phyloP scores from a whole-genome alignment of 2,888 invertebrate species.

The Aspidiotus rigidus region DNA sequence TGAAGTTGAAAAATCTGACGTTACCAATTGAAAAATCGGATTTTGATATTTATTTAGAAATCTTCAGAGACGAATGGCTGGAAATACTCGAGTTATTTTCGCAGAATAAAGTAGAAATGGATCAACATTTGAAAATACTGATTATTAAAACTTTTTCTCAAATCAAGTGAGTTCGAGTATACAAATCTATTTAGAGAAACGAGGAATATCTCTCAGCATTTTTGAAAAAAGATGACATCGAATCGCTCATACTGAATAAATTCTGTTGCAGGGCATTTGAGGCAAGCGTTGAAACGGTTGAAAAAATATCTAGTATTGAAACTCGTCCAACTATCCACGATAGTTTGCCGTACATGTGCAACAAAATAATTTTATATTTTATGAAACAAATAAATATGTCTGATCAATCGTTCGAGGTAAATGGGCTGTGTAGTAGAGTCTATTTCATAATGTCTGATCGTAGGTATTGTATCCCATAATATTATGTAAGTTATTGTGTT shows the following conservation, averaged over 20 bases:
- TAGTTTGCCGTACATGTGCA: slow-evolving; percentile 20
- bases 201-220: not conserved
- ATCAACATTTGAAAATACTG: slow-evolving; percentile 25
- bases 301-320: slow-evolving; percentile 14
- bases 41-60: slow-evolving; percentile 71
- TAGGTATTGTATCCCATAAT: not conserved
- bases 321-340: slow-evolving; percentile 23
- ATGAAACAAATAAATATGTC: slow-evolving; percentile 15
- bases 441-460: not conserved
- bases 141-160: slow-evolving; percentile 25
- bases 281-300: slow-evolving; percentile 9
- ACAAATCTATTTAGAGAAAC: not conserved
- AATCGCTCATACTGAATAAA: not conserved
- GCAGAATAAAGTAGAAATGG: slow-evolving; percentile 21
- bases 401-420: slow-evolving; percentile 23
- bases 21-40: slow-evolving; percentile 65
- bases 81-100: slow-evolving; percentile 54
- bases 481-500: not conserved
- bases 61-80: slow-evolving; percentile 77
- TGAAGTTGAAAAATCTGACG: slow-evolving; percentile 67
- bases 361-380: slow-evolving; percentile 21
- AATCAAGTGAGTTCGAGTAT: slow-evolving; percentile 12
- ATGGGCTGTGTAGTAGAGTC: not conserved
- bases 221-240: not conserved
- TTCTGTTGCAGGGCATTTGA: slow-evolving; percentile 1